Conservation (phyloP, 2,113 vertebrate genomes). For the Crypturellus undulatus region DNA sequence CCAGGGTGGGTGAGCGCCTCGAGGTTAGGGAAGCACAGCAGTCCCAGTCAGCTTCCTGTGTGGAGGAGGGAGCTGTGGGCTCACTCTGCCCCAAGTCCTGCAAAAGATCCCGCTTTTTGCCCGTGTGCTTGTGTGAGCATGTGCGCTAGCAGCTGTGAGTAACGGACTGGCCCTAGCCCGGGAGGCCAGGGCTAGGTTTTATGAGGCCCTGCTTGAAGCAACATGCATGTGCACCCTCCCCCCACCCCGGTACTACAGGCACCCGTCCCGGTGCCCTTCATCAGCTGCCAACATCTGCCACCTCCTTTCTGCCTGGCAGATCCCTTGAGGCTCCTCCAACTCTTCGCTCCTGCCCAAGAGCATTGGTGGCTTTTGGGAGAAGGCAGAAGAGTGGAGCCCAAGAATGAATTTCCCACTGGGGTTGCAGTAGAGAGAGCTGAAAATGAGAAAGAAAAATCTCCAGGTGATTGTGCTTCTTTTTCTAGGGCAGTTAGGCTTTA, state of each 20-base stretch:
- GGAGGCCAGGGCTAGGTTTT: neutral
- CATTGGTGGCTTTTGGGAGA: neutral
- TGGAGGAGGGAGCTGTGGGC: neutral
- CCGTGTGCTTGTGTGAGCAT: neutral
- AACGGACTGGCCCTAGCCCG: neutral
- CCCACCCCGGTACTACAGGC: neutral
- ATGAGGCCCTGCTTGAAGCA: neutral
- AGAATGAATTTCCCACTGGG: neutral
- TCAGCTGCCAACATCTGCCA: neutral
- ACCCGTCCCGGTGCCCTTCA: neutral
- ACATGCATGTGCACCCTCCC: neutral
- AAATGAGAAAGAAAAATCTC: neutral
- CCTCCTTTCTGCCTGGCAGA: neutral
- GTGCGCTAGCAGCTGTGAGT: neutral
- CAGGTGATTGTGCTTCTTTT: neutral
- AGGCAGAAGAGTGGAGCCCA: neutral
- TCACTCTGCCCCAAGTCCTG: neutral
- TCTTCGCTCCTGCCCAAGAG: neutral
- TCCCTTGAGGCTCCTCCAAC: neutral
- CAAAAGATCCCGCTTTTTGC: neutral
- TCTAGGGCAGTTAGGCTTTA: neutral
- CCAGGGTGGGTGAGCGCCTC: fast-evolving
- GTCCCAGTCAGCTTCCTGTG: neutral
- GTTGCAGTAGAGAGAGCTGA: neutral
- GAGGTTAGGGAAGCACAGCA: fast-evolving